A percentile compares a stretch with the other conserved stretches of the same genome.
Conservation (phyloP, 2,113 vertebrate genomes). For the Colistium nudipinnis region DNA sequence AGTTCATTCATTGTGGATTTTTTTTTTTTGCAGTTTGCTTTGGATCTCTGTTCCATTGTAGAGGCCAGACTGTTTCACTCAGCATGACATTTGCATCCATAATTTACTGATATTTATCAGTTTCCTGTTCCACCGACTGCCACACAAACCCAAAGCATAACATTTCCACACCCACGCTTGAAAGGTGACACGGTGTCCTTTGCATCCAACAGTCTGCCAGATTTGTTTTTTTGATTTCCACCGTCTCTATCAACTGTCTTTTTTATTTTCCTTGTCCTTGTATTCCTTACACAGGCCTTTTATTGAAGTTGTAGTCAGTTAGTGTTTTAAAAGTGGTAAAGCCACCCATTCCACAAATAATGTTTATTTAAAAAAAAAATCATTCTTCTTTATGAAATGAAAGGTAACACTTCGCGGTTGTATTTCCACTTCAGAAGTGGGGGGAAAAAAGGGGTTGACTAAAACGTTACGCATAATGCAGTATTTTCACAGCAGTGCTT, state of each 20-base stretch:
- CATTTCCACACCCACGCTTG: neutral
- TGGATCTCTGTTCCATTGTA: neutral
- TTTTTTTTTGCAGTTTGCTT: neutral
- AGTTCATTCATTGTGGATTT: neutral
- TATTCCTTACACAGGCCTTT: no score
- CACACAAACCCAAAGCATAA: neutral
- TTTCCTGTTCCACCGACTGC: neutral
- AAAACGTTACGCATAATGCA: neutral
- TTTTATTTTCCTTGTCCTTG: no score
- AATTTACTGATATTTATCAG: neutral
- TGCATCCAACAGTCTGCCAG: neutral
- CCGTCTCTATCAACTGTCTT: no score
- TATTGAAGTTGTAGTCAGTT: no score
- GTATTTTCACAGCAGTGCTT: slow-evolving; percentile 6
- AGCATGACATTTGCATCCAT: neutral
- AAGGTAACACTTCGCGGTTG: neutral
- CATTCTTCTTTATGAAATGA: neutral
- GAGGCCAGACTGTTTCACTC: neutral
- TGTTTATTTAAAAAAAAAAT: no score
- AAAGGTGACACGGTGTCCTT: neutral
- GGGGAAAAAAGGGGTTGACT: neutral
- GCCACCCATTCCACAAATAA: no score
- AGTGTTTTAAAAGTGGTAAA: no score
- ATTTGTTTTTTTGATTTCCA: no score
- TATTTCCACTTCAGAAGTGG: neutral